Base-by-base conservation (phyloP, 1,140 invertebrate species). In the Diorhabda carinulata region DNA sequence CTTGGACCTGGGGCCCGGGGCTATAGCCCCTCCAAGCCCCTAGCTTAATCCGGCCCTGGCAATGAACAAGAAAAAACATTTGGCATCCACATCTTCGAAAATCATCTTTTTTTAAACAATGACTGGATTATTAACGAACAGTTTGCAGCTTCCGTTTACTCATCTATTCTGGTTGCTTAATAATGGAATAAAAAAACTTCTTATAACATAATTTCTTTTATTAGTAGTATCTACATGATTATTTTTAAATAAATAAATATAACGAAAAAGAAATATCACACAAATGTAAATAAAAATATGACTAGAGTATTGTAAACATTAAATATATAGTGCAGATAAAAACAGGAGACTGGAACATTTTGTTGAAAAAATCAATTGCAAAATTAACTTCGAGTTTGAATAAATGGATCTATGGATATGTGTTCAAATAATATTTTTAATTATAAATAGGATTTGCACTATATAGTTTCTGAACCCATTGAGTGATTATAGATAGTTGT, bases 291-390 rank as follows among this genome's bases (percentile, higher is more conserved):
- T 6, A 63, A 43, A 43, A 63, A 8, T 63, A 41, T 9, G 43
- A 63, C 61, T 63, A 63, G 61, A 63, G 9, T 63, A 63, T 45
- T 45, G 43, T 43, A 5, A 41, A 52, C 25, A 60, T 40, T 60
- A 52, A 5, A 5, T 25, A 25, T 25, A 25, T 25, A 25, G 25
- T 25, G 25, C 25, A 25, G 25, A 25, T 1, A 25, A 25, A 25
- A 1, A 25, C 25, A 1, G 25, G 25, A 25, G 25, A 25, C 25
- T 25, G 1, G 25, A 25, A 25, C 25, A 25, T 25, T 25, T 25
- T 25, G 25, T 25, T 25, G 25, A 44, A 63, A 10, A 7, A 43
- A 63, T 41, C 7, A 63, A 63, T 63, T 63, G 43, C 61, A 63
- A 40, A 63, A 41, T 63, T 25, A 42, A 43, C 42, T 63, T n/a